phyloP scores from a whole-genome alignment of 2,888 invertebrate species.

The Acanthosepion lycidas region DNA sequence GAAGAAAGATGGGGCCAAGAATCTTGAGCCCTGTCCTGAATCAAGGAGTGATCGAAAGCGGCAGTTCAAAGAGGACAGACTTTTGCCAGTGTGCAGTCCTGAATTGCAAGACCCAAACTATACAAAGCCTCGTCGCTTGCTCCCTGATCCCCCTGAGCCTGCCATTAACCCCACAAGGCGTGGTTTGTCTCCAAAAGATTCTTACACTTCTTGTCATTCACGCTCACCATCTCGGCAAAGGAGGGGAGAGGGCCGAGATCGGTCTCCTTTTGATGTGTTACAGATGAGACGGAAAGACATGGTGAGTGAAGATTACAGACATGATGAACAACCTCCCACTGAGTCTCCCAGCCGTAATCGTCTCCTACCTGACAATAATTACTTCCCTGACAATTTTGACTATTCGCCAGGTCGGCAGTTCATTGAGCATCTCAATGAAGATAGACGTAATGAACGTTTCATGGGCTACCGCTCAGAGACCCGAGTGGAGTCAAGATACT shows the following conservation, averaged over 20 bases:
- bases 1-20: slow-evolving; percentile 15
- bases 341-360: not conserved
- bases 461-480: not conserved
- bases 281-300: slow-evolving; percentile 41
- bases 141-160: not conserved
- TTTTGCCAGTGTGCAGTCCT: slow-evolving; percentile 43
- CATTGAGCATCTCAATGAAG: slow-evolving; percentile 37
- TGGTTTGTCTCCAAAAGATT: slow-evolving; percentile 4
- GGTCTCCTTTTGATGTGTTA: slow-evolving; percentile 37
- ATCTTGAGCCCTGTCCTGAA: not conserved
- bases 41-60: not conserved
- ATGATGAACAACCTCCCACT: slow-evolving; percentile 6
- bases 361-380: not conserved
- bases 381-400: slow-evolving; percentile 41
- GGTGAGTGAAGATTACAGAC: not conserved
- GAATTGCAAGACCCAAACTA: slow-evolving; percentile 25
- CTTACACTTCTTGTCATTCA: slow-evolving; percentile 36
- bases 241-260: slow-evolving; percentile 23
- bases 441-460: slow-evolving; percentile 33
- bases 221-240: slow-evolving; percentile 42
- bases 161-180: not conserved
- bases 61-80: slow-evolving; percentile 40
- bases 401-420: not conserved
- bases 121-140: slow-evolving; percentile 17
- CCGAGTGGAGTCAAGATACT: not conserved